These are phyloP conservation scores for Columba livia DNA, from an alignment of 2,113 vertebrate genomes.

Conservation along the genomic window DNA sequence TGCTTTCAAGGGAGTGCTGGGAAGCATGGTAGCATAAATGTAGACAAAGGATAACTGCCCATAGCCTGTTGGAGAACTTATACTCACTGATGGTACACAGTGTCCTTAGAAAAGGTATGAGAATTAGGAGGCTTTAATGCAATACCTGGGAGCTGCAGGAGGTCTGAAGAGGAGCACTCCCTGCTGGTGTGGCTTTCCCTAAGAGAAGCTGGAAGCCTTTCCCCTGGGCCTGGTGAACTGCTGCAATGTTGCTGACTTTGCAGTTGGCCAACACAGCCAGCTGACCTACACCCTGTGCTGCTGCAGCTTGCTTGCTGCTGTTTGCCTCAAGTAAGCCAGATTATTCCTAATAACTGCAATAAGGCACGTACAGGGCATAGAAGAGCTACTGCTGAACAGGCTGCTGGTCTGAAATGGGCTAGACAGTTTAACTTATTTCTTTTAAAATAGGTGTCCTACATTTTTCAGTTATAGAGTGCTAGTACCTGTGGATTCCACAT, in stretches of 20 bases:
- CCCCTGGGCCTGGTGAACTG: background rate
- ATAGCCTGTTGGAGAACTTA: background rate
- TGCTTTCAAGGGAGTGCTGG: background rate
- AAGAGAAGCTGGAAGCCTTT: background rate
- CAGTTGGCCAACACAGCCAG: background rate
- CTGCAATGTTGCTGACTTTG: background rate
- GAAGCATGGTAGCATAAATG: background rate
- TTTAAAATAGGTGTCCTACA: background rate
- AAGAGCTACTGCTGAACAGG: background rate
- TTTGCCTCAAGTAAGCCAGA: background rate
- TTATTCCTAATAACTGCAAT: background rate
- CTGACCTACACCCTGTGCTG: background rate
- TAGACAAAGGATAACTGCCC: background rate
- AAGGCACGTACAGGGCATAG: background rate
- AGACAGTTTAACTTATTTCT: background rate
- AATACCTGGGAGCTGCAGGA: background rate
- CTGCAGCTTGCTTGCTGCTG: background rate
- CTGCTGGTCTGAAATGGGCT: background rate
- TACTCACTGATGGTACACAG: background rate
- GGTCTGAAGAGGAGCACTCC: background rate
- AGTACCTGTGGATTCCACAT: background rate
- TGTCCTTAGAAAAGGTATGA: background rate
- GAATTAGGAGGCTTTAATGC: background rate
- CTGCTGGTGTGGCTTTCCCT: background rate
- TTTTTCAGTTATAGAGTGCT: background rate